phyloP scores from a whole-genome alignment of 1,140 invertebrate genomes.

The Drosophila ficusphila region DNA sequence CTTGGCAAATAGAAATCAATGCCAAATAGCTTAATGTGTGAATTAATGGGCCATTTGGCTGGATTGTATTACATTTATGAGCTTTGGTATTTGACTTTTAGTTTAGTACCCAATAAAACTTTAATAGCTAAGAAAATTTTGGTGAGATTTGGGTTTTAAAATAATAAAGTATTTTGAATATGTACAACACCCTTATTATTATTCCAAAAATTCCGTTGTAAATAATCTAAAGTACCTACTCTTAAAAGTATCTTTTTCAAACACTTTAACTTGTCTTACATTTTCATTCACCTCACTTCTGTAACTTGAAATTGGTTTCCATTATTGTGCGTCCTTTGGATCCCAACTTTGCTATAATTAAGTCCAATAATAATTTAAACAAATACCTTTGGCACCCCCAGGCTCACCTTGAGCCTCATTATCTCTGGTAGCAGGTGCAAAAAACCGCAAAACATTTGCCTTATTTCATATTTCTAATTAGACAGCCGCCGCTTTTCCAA shows the following conservation, averaged over 20 bases:
- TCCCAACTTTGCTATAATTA: constrained; percentile 66
- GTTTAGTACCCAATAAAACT: constrained; percentile 5
- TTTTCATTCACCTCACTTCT: background rate
- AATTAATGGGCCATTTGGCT: constrained; percentile 24
- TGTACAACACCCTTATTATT: no score
- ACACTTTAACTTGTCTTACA: constrained; percentile 8
- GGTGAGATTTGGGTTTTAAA: no score
- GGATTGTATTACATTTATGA: constrained; percentile 44
- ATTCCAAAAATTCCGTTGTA: no score
- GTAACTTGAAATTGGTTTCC: constrained; percentile 60
- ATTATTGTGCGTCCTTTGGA: constrained; percentile 57
- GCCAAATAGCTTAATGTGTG: constrained; percentile 54
- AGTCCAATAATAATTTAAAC: constrained; percentile 81
- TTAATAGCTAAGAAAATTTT: background rate
- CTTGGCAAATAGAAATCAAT: constrained; percentile 56
- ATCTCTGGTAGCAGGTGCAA: constrained; percentile 75
- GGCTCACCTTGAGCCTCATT: constrained; percentile 61
- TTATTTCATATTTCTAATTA: constrained; percentile 75
- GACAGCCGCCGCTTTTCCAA: constrained; percentile 40
- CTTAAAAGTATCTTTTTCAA: constrained; percentile 21
- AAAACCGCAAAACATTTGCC: constrained; percentile 71
- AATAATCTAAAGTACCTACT: constrained; percentile 3
- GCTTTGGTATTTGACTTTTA: constrained; percentile 9
- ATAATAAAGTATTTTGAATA: no score
- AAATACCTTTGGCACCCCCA: constrained; percentile 69